Evolutionary conservation across 2,888 invertebrate genomes (phyloP), one percentile per base, ranked within the genome.

Genomic region (Iselma pallidipennis): DNA sequence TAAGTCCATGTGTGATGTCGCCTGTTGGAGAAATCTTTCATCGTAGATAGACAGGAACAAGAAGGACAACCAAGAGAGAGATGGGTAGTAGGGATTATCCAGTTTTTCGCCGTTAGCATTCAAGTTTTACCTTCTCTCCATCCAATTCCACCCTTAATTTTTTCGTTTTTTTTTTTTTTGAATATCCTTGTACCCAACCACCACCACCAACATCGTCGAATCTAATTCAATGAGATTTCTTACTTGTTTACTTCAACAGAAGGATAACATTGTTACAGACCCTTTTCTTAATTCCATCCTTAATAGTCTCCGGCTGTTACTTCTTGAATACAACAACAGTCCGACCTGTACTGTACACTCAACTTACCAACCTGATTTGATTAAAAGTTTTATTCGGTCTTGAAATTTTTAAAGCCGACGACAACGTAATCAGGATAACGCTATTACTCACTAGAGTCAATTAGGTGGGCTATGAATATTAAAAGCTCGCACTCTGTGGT

Each of bases 401-500:
- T 69, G 74, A 70, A 72, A 74, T 78, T 78, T 78, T 78, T 76
- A 71, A 75, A 75, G 71, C 69, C 68, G 70, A 68, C 42, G 66
- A 66, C n/a, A n/a, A 68, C 72, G 75, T 80, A 80, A 80, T 80
- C 79, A 77, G 74, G 73, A 73, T 80, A 79, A 80, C 75, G 70
- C 65, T 68, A 74, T 80, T 80, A 78, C 71, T 21, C 16, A 6
- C 65, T 14, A 16, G 71, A 78, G 74, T 80, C 78, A 78, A 79
- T 80, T 79, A 78, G 74, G 66, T 63, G 70, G 61, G 75, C 73
- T 77, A 77, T 78, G 79, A 79, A 79, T 80, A 79, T 79, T 79
- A 78, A 77, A 74, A 75, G 70, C 69, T 61, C 48, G 63, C 65
- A 57, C 57, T 58, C 55, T 59, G 69, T 68, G 72, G 71, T 72